Conservation (phyloP, 2,797 vertebrate genomes). For the Dicrostonyx torquatus region DNA sequence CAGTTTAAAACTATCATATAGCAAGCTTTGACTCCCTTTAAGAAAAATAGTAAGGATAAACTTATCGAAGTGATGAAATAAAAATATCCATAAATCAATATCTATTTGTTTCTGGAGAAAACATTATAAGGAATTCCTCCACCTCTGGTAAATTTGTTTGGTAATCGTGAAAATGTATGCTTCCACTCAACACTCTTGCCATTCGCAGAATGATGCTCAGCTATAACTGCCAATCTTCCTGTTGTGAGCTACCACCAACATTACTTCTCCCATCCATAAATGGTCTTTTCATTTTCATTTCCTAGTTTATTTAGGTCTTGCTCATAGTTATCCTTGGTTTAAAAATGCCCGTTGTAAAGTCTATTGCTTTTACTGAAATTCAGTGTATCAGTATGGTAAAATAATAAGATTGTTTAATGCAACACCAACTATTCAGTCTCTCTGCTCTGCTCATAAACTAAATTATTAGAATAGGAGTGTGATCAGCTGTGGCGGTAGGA, state of each 20-base stretch:
- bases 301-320: background rate
- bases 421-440: background rate
- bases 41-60: constrained; percentile 26
- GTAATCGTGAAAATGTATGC: constrained; percentile 17
- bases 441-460: constrained; percentile 58
- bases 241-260: background rate
- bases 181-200: background rate
- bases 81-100: background rate
- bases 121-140: background rate
- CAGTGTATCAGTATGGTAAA: constrained; percentile 2
- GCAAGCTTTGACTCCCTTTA: constrained; percentile 29
- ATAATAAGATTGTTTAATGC: background rate
- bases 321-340: background rate
- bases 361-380: background rate
- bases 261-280: background rate
- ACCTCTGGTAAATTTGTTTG: background rate
- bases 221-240: background rate
- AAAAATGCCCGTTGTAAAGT: constrained; percentile 6
- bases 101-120: constrained; percentile 19
- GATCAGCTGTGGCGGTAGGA: background rate
- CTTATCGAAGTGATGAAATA: constrained; percentile 45
- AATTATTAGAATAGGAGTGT: constrained; percentile 53
- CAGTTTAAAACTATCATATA: constrained; percentile 45
- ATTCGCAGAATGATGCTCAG: background rate
- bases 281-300: background rate